Conservation (phyloP, 2,797 vertebrate species). For the Chloroceryle inda region DNA sequence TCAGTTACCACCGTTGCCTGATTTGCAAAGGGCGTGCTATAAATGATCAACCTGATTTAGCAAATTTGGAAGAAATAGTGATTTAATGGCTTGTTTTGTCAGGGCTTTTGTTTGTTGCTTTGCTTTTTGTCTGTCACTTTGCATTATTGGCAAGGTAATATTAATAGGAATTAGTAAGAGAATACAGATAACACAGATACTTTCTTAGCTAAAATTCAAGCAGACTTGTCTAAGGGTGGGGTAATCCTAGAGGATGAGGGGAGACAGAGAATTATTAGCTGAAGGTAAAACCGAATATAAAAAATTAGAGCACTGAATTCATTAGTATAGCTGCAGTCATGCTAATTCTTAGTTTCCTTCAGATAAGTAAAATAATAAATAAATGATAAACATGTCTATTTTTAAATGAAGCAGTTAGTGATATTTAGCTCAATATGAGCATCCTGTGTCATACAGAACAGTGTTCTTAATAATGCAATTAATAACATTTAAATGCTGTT, state of each 20-base stretch:
- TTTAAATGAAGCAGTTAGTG: constrained; percentile 14
- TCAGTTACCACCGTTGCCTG: constrained; percentile 35
- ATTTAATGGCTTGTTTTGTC: background rate
- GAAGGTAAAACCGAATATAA: background rate
- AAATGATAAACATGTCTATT: background rate
- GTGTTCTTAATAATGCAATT: background rate
- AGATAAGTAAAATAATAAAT: background rate
- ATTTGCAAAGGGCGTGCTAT: constrained; percentile 25
- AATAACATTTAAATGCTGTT: background rate
- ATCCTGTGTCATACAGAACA: background rate
- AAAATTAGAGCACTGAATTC: constrained; percentile 8
- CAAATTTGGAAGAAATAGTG: constrained; percentile 34
- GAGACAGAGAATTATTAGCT: constrained; percentile 33
- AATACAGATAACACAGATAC: constrained; percentile 9
- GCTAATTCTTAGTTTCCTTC: background rate
- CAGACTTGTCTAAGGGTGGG: constrained; percentile 47
- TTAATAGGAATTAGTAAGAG: constrained; percentile 20
- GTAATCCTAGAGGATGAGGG: constrained; percentile 8
- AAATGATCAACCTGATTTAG: constrained; percentile 42
- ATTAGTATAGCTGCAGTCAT: background rate
- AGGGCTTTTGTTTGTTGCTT: constrained; percentile 49
- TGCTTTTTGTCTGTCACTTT: constrained; percentile 46
- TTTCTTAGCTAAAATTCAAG: constrained; percentile 39
- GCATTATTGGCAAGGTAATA: constrained; percentile 11
- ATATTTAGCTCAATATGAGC: background rate